Evolutionary conservation across 2,113 vertebrate genomes (phyloP), one percentile per base, ranked within the genome.

Genomic region (Enhydra lutris): DNA sequence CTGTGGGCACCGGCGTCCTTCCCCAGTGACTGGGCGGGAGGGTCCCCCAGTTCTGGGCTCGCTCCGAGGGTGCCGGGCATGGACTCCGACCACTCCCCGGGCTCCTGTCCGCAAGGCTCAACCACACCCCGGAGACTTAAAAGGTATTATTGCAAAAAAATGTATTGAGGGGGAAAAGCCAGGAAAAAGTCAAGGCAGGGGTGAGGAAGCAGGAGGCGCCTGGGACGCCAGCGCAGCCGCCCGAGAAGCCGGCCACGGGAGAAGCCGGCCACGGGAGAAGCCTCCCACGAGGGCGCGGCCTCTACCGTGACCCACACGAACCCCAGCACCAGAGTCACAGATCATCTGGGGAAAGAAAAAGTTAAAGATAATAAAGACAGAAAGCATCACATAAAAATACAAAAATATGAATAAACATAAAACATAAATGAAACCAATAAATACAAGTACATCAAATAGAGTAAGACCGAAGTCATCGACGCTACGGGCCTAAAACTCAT

Each of bases 201-300:
- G 11, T 13, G 21, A 23, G 10, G 21, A 73, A 74, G 12, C 24
- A 14, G 23, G 13, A 24, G 39, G 73, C 23, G 0, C 73, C n/a
- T 2, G 1, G n/a, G n/a, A 11, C 9, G 5, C 9, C n/a, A 20
- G 34, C 3, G 0, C 21, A 21, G 55, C 55, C 55, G 1, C 20
- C 4, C 1, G 14, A 52, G 50, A 52, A 52, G 50, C 50, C 6
- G 3, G 52, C 52, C 52, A 55, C 39, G 39, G 39, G 39, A 39
- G 39, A 39, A 39, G 39, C 39, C 39, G 39, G 39, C 39, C 39
- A 39, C 39, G 52, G 52, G 52, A 52, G 52, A 52, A 52, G 52
- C 52, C 47, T 13, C 12, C 50, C 50, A 52, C 50, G 14, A 4
- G 50, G 1, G 50, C 47, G 2, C 10, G 12, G 21, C 71, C 36